These are phyloP conservation scores for Elgaria multicarinata DNA, from an alignment of 2,113 vertebrate species.

Conservation along the genomic window DNA sequence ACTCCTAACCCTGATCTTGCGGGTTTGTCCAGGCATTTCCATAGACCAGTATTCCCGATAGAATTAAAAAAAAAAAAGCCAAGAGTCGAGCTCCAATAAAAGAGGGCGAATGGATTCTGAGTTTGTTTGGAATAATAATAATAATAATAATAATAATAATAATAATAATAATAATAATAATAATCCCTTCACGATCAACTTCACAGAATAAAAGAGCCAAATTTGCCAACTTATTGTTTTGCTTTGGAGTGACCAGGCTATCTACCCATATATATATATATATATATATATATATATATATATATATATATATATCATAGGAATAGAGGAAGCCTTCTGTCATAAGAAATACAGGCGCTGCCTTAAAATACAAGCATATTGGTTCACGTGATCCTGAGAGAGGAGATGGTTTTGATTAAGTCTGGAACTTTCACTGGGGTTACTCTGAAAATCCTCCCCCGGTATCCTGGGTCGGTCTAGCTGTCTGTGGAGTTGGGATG, in stretches of 20 bases:
- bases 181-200: conserved; percentile 85
- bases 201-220: conserved; percentile 59
- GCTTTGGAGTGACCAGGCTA: conserved; percentile 74
- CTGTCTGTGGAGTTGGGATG: conserved; percentile 41
- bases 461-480: conserved; percentile 25
- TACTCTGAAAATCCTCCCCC: conserved; percentile 69
- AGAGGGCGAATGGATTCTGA: conserved; percentile 84
- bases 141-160: not conserved
- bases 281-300: not conserved
- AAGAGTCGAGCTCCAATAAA: conserved; percentile 98
- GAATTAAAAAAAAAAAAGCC: conserved; percentile 89
- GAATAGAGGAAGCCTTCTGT: conserved; percentile 87
- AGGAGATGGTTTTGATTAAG: conserved; percentile 85
- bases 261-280: conserved; percentile 68
- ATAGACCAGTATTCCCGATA: conserved; percentile 98
- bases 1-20: conserved; percentile 99
- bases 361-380: conserved; percentile 95
- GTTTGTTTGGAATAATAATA: conserved; percentile 73
- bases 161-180: not conserved
- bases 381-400: conserved; percentile 94
- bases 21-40: conserved; percentile 94
- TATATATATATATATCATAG: conserved; percentile 56
- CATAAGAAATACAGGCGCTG: conserved; percentile 95
- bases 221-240: conserved; percentile 66
- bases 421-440: conserved; percentile 82